These are phyloP conservation scores for Gasteruption jaculator DNA, from an alignment of 2,888 invertebrate genomes.

Conservation along the genomic window DNA sequence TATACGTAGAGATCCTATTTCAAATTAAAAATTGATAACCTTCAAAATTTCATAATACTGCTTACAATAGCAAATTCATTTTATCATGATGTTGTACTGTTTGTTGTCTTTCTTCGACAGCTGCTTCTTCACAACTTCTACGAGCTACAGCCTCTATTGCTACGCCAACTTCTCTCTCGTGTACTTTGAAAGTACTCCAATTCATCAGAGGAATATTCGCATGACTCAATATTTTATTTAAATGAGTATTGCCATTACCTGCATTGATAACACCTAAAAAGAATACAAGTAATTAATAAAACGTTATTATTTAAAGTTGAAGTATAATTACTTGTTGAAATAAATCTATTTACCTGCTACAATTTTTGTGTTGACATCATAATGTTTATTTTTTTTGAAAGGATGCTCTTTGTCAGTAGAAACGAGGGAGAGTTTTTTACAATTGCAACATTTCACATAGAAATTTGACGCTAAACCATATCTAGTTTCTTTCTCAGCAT, in stretches of 20 bases:
- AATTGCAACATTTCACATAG: constrained; percentile 14
- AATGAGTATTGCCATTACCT: constrained; percentile 18
- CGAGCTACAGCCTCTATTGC: constrained; percentile 14
- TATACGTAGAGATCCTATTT: no score
- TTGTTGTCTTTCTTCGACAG: constrained; percentile 13
- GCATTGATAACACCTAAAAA: no score
- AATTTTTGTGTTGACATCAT: constrained; percentile 11
- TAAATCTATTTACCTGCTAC: constrained; percentile 10
- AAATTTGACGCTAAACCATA: constrained; percentile 16
- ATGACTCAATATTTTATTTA: constrained; percentile 15
- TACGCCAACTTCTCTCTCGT: constrained; percentile 15
- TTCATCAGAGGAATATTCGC: constrained; percentile 16
- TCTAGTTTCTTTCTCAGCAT: constrained; percentile 15
- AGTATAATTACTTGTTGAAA: neutral
- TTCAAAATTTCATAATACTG: no score
- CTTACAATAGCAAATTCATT: constrained; percentile 18
- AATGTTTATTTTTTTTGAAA: constrained; percentile 3
- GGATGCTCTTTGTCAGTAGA: neutral
- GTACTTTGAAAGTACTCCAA: constrained; percentile 15
- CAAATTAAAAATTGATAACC: no score
- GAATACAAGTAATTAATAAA: no score
- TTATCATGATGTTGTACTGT: constrained; percentile 17
- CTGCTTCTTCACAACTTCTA: constrained; percentile 16
- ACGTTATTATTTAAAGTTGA: no score
- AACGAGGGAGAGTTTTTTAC: neutral